Evolutionary conservation across 2,113 vertebrate genomes (phyloP), one percentile per base, ranked within the genome.

Genomic region (Coryphaenoides rupestris): DNA sequence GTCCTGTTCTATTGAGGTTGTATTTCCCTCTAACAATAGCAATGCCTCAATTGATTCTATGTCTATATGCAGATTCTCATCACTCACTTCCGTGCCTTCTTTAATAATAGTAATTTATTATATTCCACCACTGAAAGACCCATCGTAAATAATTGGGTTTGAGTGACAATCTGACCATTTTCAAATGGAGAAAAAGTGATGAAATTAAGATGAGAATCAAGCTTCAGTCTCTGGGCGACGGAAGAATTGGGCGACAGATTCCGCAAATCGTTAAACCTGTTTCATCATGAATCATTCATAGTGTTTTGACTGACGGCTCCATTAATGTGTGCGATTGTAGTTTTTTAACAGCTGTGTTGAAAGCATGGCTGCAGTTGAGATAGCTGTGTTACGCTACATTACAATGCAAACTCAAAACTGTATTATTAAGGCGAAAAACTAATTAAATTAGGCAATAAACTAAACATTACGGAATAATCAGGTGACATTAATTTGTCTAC

Each of bases 61-160:
- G n/a, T n/a, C n/a, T n/a, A n/a, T n/a, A n/a, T n/a, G n/a, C n/a
- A n/a, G n/a, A n/a, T n/a, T n/a, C 33, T 40, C 13, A 10, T 40
- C 33, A 40, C 33, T 40, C 33, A 1, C 9, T 12, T 40, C 13
- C 33, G 1, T 7, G 33, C 33, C 13, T 40, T 10, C 33, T 40
- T 12, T 40, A 40, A 40, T 68, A 52, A 63, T 55, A 17, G 60
- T 28, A 58, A 23, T 63, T 70, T 21, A 60, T 19, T 55, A 4
- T 9, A 40, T n/a, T 63, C 19, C 58, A 15, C 57, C 24, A 65
- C 75, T 78, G 76, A 76, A 66, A 65, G 49, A 54, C 6, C 21
- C 16, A 54, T 70, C 57, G 46, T 67, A 10, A 70, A 75, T 78
- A 70, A 63, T 73, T 58, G 71, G 33, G 33, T 40, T 10, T 40